Evolutionary conservation across 2,888 invertebrate species (phyloP).

Genomic region (Stomorhina lunata): DNA sequence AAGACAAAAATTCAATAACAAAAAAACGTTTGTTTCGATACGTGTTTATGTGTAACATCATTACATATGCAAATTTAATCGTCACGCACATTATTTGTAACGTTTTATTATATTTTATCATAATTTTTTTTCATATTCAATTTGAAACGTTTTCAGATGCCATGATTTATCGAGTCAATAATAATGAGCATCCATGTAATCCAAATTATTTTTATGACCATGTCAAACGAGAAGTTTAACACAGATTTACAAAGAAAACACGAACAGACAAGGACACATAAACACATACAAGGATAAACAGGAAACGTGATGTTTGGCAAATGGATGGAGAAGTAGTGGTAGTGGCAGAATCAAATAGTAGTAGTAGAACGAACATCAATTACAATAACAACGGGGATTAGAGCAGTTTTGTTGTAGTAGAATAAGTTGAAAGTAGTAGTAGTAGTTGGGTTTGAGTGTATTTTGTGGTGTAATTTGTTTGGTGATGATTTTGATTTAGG

Average conservation of each 20-base stretch:
- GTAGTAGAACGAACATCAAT: slow-evolving; percentile 10
- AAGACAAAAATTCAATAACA: slow-evolving; percentile 12
- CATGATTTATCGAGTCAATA: slow-evolving; percentile 11
- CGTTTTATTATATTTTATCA: neutral
- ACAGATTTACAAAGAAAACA: slow-evolving; percentile 8
- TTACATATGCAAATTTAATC: neutral
- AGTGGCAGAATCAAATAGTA: slow-evolving; percentile 11
- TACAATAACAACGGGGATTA: slow-evolving; percentile 14
- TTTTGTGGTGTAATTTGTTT: slow-evolving; percentile 35
- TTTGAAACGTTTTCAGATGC: neutral
- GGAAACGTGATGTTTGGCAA: slow-evolving; percentile 42
- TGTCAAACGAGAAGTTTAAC: slow-evolving; percentile 9
- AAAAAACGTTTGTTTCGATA: slow-evolving; percentile 29
- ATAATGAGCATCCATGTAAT: neutral
- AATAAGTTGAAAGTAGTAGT: slow-evolving; percentile 45
- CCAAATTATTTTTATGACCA: slow-evolving; percentile 50
- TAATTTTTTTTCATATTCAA: neutral
- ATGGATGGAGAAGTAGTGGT: slow-evolving; percentile 21
- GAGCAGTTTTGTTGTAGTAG: slow-evolving; percentile 54
- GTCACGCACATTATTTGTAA: neutral
- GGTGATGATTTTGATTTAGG: slow-evolving; percentile 48
- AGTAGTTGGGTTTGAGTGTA: slow-evolving; percentile 37
- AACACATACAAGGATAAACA: neutral
- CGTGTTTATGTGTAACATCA: neutral
- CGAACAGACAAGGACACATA: slow-evolving; percentile 9